phyloP scores from a whole-genome alignment of 1,140 invertebrate genomes.

The Papilio glaucus region DNA sequence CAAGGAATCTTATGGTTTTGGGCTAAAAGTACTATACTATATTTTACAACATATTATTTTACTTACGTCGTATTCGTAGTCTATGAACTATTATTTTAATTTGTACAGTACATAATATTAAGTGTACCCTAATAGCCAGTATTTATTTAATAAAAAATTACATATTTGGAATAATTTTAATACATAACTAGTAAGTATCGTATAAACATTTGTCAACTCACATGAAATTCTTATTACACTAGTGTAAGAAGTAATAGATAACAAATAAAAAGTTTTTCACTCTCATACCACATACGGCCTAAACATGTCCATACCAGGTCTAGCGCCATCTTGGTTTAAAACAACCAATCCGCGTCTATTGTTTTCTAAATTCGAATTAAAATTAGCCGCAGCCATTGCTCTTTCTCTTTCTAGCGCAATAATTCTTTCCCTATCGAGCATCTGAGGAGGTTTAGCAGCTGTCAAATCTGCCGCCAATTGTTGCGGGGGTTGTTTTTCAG shows the following conservation, averaged over 20 bases:
- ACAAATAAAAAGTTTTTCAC: constrained; percentile 64
- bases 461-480: constrained; percentile 75
- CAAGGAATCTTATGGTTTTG: not conserved
- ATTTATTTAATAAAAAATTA: not conserved
- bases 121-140: not conserved
- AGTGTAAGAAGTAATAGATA: constrained; percentile 40
- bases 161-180: not conserved
- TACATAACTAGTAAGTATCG: not conserved
- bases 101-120: not conserved
- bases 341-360: constrained; percentile 75
- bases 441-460: constrained; percentile 73
- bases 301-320: constrained; percentile 79
- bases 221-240: not conserved
- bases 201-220: constrained; percentile 3
- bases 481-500: constrained; percentile 61
- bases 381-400: constrained; percentile 76
- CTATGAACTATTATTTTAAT: not conserved
- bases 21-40: not conserved
- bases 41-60: not conserved
- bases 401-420: constrained; percentile 78
- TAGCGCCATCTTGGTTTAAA: constrained; percentile 77
- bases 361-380: constrained; percentile 81
- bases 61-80: not conserved
- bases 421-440: constrained; percentile 80
- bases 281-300: constrained; percentile 83